Percentiles rank a stretch among this genome's conserved stretches.
Conservation (phyloP, 2,113 vertebrate genomes). For the Lophius piscatorius region DNA sequence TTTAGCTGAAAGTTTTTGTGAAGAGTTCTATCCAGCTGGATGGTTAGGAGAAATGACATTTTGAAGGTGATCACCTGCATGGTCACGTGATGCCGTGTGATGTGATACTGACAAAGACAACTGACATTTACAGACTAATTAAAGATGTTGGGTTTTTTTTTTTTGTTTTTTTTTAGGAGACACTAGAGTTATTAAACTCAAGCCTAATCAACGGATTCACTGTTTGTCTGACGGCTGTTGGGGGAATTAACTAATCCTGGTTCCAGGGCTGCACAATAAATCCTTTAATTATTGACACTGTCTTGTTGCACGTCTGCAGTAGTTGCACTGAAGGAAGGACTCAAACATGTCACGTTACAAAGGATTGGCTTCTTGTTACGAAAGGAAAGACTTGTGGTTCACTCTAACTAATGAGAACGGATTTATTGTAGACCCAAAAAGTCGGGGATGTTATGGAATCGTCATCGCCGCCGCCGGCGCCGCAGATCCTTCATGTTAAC, state of each 20-base stretch:
- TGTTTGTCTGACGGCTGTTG: not conserved
- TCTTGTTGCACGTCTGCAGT: no score
- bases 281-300: no score
- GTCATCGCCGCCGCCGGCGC: no score
- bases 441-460: no score
- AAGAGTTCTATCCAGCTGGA: conserved; percentile 84
- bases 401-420: no score
- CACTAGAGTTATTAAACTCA: conserved; percentile 6
- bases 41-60: conserved; percentile 84
- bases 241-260: conserved; percentile 32
- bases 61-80: conserved; percentile 88
- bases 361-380: no score
- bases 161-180: conserved; percentile 2
- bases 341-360: no score
- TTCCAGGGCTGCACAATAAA: conserved; percentile 3
- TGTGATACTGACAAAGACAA: conserved; percentile 27
- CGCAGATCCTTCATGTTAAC: no score
- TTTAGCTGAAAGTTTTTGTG: conserved; percentile 83
- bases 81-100: conserved; percentile 46
- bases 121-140: conserved; percentile 7
- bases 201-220: conserved; percentile 27
- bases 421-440: no score
- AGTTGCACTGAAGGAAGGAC: no score
- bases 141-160: no score
- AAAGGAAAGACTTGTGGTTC: no score